Evolutionary conservation across 2,888 invertebrate genomes (phyloP), one percentile per base, ranked within the genome.

Genomic region (Acleris holmiana): DNA sequence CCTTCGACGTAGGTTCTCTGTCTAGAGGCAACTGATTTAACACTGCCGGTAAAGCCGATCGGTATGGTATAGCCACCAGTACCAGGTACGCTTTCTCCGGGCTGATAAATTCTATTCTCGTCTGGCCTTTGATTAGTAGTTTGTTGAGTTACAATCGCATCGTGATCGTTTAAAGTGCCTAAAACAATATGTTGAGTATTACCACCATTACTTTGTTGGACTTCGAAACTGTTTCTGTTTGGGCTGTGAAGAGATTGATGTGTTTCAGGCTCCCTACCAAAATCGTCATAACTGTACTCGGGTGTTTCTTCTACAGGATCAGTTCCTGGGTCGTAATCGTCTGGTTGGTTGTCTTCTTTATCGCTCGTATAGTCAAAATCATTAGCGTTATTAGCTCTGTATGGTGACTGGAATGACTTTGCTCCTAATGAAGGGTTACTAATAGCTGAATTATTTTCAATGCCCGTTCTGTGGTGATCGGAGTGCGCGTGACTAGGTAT

Each of bases 11-110:
- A 94, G 1, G 94, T 94, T 72, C 93, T 86, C 17, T 93, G 93
- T 61, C 94, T 94, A 19, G 94, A 94, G 0, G 95, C 93, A 6
- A 94, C 93, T 0, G 95, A 95, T 53, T 96, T 94, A 61, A 94
- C 94, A 54, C 95, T 95, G 57, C 96, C 93, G 60, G 95, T 91
- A 82, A 94, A 94, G 67, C 97, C 94, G 67, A 93, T 78, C 65
- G 96, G 95, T 83, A 97, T 93, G 72, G 93, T 93, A 82, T 95
- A 94, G 60, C 95, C 94, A 66, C 94, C 92, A 72, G 94, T 93
- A 62, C 97, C 94, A 57, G 96, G 94, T 72, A 97, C 80, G 64
- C 93, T 82, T 74, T 95, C 93, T 15, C 96, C 96, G 1, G 95
- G 94, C 77, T 94, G 94, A 66, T 95, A 90, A 23, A 94, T 82